phyloP scores from a whole-genome alignment of 2,797 vertebrate species.

The Echeneis naucrates region DNA sequence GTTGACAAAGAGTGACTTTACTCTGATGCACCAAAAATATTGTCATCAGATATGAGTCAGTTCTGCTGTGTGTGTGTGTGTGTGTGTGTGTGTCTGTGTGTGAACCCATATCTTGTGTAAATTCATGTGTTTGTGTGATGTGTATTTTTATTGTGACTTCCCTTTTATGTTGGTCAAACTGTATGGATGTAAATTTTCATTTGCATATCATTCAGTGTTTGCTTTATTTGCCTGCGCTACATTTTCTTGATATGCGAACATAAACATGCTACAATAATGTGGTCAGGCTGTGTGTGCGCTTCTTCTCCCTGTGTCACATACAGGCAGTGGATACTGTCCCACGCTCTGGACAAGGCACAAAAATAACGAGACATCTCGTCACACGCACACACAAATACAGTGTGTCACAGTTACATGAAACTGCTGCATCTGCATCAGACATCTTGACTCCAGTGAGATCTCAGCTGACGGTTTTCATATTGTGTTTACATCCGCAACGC shows the following conservation, averaged over 20 bases:
- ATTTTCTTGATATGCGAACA: background rate
- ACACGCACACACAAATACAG: constrained; percentile 40
- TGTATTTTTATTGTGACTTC: background rate
- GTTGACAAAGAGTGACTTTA: constrained; percentile 3
- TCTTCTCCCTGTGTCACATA: constrained; percentile 16
- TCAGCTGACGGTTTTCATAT: constrained; percentile 9
- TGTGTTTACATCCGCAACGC: background rate
- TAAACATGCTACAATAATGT: constrained; percentile 1
- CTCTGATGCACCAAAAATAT: constrained; percentile 39
- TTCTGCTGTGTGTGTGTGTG: constrained; percentile 30
- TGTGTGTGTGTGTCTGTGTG: background rate
- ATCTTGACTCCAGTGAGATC: constrained; percentile 8
- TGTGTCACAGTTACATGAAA: constrained; percentile 26
- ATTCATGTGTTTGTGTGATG: constrained; percentile 3
- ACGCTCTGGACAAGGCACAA: constrained; percentile 37
- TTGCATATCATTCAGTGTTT: constrained; percentile 19
- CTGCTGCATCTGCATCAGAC: background rate
- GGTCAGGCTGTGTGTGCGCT: constrained; percentile 19
- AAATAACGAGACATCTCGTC: constrained; percentile 58
- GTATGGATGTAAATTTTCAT: constrained; percentile 17
- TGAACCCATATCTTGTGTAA: background rate
- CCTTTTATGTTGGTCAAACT: constrained; percentile 24
- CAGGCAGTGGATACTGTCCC: constrained; percentile 1
- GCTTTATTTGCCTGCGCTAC: background rate
- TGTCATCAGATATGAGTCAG: constrained; percentile 64